Conservation (phyloP, 2,888 invertebrate genomes). For the Altica lythri region DNA sequence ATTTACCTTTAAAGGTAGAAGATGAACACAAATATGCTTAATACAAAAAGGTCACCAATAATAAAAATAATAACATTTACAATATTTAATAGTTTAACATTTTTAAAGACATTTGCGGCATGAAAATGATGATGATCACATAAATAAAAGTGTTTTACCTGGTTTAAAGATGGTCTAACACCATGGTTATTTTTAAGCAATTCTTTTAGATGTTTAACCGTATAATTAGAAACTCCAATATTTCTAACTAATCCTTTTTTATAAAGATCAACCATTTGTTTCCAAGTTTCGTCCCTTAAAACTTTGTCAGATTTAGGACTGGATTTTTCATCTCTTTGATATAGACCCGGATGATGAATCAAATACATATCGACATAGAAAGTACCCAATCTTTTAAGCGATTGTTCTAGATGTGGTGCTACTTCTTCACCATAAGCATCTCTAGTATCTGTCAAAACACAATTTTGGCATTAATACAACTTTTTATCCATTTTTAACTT, state of each 20-base stretch:
- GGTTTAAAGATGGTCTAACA: conserved; percentile 74
- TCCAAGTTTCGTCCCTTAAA: conserved; percentile 72
- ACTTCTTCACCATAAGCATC: conserved; percentile 55
- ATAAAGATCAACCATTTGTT: conserved; percentile 66
- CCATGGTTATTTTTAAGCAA: conserved; percentile 61
- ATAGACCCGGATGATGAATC: conserved; percentile 80
- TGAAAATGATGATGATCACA: too few species aligned
- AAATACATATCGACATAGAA: conserved; percentile 78
- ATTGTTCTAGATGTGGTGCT: conserved; percentile 62
- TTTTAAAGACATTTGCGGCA: too few species aligned
- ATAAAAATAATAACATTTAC: too few species aligned
- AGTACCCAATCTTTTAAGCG: conserved; percentile 66
- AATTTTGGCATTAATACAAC: too few species aligned
- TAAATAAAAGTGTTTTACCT: too few species aligned
- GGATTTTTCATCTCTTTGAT: conserved; percentile 57
- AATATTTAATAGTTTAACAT: too few species aligned
- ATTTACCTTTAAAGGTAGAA: too few species aligned
- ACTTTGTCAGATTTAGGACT: too few species aligned
- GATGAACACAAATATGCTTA: too few species aligned
- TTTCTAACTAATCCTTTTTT: conserved; percentile 65
- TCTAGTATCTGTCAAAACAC: neutral
- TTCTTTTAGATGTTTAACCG: conserved; percentile 69
- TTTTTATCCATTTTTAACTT: too few species aligned
- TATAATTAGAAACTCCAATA: conserved; percentile 85
- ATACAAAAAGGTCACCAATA: too few species aligned